Evolutionary conservation across 2,797 vertebrate genomes (phyloP), one percentile per base, ranked within the genome.

Genomic region (Pseudotriccus pelzelni): DNA sequence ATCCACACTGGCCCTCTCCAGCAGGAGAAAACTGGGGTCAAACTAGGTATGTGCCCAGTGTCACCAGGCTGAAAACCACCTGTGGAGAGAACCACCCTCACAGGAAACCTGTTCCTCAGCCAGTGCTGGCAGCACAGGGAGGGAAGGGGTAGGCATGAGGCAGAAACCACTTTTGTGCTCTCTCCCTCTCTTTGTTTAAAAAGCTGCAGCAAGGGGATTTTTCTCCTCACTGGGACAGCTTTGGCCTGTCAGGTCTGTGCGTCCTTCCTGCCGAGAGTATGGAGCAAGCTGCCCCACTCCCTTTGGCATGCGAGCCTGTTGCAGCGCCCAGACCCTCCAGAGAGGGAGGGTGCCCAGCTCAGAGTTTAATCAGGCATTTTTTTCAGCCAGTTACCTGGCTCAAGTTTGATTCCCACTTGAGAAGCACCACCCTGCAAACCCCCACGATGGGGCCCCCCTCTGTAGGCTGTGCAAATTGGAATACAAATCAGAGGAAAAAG

Each of bases 401-500:
- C n/a, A 66, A 59, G 75, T 56, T 62, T 56, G 59, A 78, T 78
- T 84, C 91, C 63, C 83, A 72, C 53, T 93, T 73, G 74, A 95
- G 82, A 87, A 94, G 32, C 76, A 49, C 27, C 88, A 94, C 86
- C 91, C 69, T 1, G 2, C 76, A 94, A 93, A 70, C 4, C 28
- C 76, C 81, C 77, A 79, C 2, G 0, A 93, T 0, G 7, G 37
- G 8, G 6, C 79, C 90, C 90, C 97, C 59, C 87, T 67, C 85
- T 25, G 46, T 89, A 96, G 83, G 90, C 96, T 85, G 96, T 96
- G 97, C 97, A 98, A 98, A 98, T 97, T 97, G 97, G 97, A 98
- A 98, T 97, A 98, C 97, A 98, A 98, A 98, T 98, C 97, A 98
- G 97, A 98, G 95, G 94, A 88, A 98, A 98, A 95, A 96, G 94